Conservation (phyloP, 2,797 vertebrate species). For the Sylvilagus floridanus region DNA sequence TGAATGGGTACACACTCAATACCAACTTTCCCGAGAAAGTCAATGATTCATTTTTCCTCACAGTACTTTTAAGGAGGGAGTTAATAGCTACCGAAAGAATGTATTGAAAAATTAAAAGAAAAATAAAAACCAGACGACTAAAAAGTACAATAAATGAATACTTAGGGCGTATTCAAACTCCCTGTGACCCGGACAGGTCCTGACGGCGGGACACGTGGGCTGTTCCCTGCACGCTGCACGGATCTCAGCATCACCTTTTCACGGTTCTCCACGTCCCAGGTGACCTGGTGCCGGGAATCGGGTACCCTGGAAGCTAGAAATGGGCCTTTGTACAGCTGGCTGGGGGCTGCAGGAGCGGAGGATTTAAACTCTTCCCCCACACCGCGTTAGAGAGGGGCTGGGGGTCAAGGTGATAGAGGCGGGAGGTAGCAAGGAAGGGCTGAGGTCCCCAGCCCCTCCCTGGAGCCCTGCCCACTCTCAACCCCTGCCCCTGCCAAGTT, state of each 20-base stretch:
- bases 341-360: not conserved
- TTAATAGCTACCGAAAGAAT: not conserved
- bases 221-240: not conserved
- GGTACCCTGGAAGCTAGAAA: not conserved
- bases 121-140: not conserved
- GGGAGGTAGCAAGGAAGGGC: no score
- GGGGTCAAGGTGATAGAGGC: no score
- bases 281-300: no score
- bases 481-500: no score
- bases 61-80: not conserved
- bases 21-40: slow-evolving; percentile 14
- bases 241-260: not conserved
- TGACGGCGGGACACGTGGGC: not conserved
- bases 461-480: no score
- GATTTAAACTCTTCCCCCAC: not conserved
- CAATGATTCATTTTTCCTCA: not conserved
- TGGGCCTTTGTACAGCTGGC: not conserved
- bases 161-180: no score
- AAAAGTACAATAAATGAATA: slow-evolving; percentile 12
- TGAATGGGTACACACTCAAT: not conserved
- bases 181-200: not conserved
- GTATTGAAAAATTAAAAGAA: not conserved
- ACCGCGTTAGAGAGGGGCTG: not conserved
- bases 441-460: no score
- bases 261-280: not conserved